Conservation (phyloP, 2,888 invertebrate species). For the Amitus sp. region DNA sequence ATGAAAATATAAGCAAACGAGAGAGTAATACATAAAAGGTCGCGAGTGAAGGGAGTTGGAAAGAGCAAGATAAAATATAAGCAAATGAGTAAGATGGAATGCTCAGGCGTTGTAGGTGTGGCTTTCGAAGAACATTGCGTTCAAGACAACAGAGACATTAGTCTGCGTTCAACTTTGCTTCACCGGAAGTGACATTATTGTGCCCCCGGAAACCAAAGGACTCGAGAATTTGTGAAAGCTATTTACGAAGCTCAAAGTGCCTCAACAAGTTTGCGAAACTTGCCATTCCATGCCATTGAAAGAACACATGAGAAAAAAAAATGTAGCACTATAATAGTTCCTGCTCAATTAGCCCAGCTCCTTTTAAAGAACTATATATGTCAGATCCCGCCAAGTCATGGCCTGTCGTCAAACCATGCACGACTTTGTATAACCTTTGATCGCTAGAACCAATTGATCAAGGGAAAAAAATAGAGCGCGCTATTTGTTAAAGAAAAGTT, state of each 20-base stretch:
- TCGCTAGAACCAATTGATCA: neutral
- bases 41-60: too few species aligned
- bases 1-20: too few species aligned
- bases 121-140: slow-evolving; percentile 20
- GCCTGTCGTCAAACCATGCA: slow-evolving; percentile 17
- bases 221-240: slow-evolving; percentile 19
- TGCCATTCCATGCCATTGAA: too few species aligned
- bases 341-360: slow-evolving; percentile 27
- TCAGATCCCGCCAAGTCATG: slow-evolving; percentile 13
- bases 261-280: neutral
- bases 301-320: too few species aligned
- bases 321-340: too few species aligned
- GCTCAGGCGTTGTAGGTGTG: slow-evolving; percentile 26
- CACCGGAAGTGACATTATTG: slow-evolving; percentile 28
- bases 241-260: slow-evolving; percentile 17
- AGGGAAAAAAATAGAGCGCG: neutral
- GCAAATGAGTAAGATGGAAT: too few species aligned
- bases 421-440: slow-evolving; percentile 8
- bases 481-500: neutral
- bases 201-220: slow-evolving; percentile 29
- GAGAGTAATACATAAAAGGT: too few species aligned
- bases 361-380: slow-evolving; percentile 31
- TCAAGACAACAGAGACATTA: slow-evolving; percentile 21
- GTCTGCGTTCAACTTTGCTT: slow-evolving; percentile 25
- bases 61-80: too few species aligned